Base-by-base conservation (phyloP, 2,797 vertebrate genomes). In the Discoglossus pictus region DNA sequence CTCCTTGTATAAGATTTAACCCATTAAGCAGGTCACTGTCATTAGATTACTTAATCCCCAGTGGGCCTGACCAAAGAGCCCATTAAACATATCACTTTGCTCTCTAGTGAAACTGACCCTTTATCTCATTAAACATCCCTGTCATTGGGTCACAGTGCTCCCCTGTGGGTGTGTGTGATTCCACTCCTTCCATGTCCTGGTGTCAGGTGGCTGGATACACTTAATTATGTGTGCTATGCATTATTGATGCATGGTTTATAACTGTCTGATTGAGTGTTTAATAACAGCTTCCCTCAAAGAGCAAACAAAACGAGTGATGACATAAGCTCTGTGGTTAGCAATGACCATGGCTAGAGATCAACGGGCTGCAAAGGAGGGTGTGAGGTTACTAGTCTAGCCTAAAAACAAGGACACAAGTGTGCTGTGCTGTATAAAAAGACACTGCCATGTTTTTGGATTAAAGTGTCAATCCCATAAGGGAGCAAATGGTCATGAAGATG, bases 181-280 rank as follows among this genome's bases (percentile, higher is more conserved):
- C 9, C 18, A 42, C 27, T 46, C 39, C 50, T 15, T 54, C 38
- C 47, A 48, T 61, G 39, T 61, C 39, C 20, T 54, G 66, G 66
- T 68, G 62, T 52, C 20, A 43, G 35, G 53, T 64, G 43, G 25
- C 2, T 0, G 11, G 48, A 12, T 42, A 9, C 44, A 52, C 59
- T 68, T 77, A 31, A 71, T 51, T 53, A 42, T 0, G 47, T 59
- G 27, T 16, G 65, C 65, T 52, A n/a, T 60, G 51, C 46, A 68
- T 72, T 73, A 73, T 67, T 73, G 38, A 62, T 53, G 10, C 5
- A 21, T 38, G 43, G 2, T 65, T 58, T 55, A 61, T 46, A 13
- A 51, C 2, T 1, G 50, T 24, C 34, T 1, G 55, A 48, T 1
- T 0, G 18, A 53, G 63, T 4, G 0, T 24, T 21, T 65, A 48